A percentile compares a stretch with the other conserved stretches of the same genome.
Conservation (phyloP, 30 jellyfish, hydroid and myxozoan genomes). For the Sanderia malayensis region DNA sequence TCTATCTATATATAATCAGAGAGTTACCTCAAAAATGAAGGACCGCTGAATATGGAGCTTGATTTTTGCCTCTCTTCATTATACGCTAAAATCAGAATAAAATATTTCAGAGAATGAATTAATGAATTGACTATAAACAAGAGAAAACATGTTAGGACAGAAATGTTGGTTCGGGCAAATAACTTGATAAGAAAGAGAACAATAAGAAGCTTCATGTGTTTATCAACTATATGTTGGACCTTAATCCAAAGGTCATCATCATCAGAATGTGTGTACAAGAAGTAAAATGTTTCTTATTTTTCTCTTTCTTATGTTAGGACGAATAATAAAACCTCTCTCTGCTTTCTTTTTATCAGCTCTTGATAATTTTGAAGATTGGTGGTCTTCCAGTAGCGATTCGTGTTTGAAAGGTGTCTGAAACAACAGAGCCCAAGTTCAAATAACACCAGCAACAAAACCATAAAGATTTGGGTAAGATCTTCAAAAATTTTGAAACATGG, state of each 20-base stretch:
- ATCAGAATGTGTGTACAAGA: background rate
- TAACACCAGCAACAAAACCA: no score
- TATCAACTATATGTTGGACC: background rate
- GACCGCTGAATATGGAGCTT: background rate
- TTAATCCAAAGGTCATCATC: background rate
- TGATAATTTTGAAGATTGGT: constrained; percentile 32
- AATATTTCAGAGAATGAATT: background rate
- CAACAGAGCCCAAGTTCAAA: no score
- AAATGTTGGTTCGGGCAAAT: background rate
- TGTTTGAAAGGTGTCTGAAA: constrained; percentile 87
- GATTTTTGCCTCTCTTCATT: background rate
- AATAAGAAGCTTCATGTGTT: background rate
- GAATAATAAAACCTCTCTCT: constrained; percentile 60
- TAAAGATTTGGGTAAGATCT: no score
- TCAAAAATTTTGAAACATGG: background rate
- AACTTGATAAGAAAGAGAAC: background rate
- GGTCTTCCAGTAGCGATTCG: constrained; percentile 75
- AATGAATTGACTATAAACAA: background rate
- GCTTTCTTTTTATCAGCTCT: constrained; percentile 53
- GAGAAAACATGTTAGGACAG: background rate
- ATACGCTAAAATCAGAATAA: background rate
- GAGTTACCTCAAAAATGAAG: background rate
- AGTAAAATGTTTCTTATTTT: background rate
- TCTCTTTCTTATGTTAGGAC: no score
- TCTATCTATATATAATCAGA: no score